These are phyloP conservation scores for Propithecus deckenii DNA, from an alignment of 2,797 vertebrate genomes.

Conservation along the genomic window DNA sequence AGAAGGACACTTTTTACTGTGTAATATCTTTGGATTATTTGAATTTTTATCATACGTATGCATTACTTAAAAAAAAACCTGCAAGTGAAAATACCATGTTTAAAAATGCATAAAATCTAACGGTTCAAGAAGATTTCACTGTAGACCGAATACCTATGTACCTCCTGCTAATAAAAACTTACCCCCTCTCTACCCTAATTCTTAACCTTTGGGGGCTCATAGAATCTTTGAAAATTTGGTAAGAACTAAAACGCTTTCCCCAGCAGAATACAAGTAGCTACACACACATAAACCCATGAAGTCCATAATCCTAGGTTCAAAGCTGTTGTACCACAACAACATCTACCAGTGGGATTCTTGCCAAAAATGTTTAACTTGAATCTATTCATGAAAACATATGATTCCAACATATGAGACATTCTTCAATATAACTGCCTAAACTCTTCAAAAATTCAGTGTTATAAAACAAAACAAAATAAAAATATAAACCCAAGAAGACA, in stretches of 20 bases:
- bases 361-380: constrained; percentile 1
- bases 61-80: neutral
- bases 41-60: neutral
- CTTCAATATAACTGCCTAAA: neutral
- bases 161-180: neutral
- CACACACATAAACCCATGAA: neutral
- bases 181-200: neutral
- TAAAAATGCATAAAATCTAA: neutral
- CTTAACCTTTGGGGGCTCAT: neutral
- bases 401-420: neutral
- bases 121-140: neutral
- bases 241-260: neutral
- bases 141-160: neutral
- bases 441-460: neutral
- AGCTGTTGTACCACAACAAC: neutral
- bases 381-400: neutral
- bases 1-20: neutral
- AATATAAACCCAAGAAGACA: constrained; percentile 7
- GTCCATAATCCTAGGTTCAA: neutral
- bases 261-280: neutral
- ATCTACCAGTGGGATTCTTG: neutral
- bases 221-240: neutral
- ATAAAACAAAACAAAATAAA: constrained; percentile 23
- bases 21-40: neutral
- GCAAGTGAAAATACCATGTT: neutral